Evolutionary conservation across 2,797 vertebrate genomes (phyloP).

Genomic region (Lepilemur ruficaudatus): DNA sequence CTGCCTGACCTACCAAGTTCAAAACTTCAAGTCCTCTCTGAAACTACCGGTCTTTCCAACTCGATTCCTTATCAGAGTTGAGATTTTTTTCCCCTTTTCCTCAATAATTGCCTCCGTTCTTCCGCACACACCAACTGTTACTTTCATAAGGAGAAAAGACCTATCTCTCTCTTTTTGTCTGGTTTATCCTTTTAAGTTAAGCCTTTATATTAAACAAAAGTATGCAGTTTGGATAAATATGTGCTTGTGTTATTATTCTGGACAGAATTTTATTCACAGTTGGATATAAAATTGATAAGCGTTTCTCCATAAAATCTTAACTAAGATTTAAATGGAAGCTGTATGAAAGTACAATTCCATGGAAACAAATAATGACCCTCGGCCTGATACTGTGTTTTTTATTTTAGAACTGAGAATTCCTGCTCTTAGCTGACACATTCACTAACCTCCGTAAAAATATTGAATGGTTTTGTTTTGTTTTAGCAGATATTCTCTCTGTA

Average conservation of each 20-base stretch:
- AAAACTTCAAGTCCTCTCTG: background rate
- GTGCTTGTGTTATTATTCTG: background rate
- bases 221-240: background rate
- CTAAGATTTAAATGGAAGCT: background rate
- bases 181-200: background rate
- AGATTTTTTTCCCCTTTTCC: background rate
- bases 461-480: background rate
- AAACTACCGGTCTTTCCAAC: background rate
- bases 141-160: background rate
- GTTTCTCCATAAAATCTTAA: slow-evolving; percentile 18
- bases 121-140: background rate
- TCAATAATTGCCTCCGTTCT: background rate
- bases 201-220: background rate
- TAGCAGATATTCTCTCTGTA: background rate
- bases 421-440: background rate
- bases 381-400: background rate
- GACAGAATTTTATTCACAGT: background rate
- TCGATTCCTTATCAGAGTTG: background rate
- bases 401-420: background rate
- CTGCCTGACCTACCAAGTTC: background rate
- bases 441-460: background rate
- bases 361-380: background rate
- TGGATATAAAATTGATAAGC: background rate
- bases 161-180: background rate
- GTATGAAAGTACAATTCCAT: background rate